Evolutionary conservation across 1,140 invertebrate genomes (phyloP).

Genomic region (Euura saliciscinereae): DNA sequence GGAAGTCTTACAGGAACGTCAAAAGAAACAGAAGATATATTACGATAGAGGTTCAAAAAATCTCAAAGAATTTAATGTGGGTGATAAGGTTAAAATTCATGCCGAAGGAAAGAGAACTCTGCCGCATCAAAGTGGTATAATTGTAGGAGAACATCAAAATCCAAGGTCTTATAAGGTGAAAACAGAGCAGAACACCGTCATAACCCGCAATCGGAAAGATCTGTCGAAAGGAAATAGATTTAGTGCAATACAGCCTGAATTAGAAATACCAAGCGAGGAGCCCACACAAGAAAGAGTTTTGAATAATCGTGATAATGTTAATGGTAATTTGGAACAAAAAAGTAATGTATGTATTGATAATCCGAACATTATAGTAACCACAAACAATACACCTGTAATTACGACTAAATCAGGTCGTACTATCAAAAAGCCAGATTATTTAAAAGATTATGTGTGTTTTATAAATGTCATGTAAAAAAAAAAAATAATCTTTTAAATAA

Average conservation of each 20-base stretch:
- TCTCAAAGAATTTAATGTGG: neutral
- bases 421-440: neutral
- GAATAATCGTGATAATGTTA: neutral
- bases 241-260: neutral
- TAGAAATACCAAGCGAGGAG: neutral
- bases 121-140: neutral
- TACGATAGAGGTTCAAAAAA: slow-evolving; percentile 13
- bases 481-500: too few relatives aligned
- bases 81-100: slow-evolving; percentile 16
- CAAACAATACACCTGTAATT: neutral
- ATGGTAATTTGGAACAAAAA: neutral
- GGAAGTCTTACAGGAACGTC: neutral
- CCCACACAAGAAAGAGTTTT: neutral
- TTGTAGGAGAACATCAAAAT: neutral
- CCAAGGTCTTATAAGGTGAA: neutral
- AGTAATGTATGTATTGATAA: neutral
- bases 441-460: neutral
- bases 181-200: neutral
- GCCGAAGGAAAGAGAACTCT: slow-evolving; percentile 6
- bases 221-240: neutral
- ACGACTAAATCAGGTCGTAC: neutral
- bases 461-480: too few relatives aligned
- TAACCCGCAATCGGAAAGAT: neutral
- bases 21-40: neutral
- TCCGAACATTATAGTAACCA: neutral